Percentiles rank a stretch among this genome's conserved stretches.
Conservation (phyloP, 2,888 invertebrate genomes). For the Acrobeloides nanus region DNA sequence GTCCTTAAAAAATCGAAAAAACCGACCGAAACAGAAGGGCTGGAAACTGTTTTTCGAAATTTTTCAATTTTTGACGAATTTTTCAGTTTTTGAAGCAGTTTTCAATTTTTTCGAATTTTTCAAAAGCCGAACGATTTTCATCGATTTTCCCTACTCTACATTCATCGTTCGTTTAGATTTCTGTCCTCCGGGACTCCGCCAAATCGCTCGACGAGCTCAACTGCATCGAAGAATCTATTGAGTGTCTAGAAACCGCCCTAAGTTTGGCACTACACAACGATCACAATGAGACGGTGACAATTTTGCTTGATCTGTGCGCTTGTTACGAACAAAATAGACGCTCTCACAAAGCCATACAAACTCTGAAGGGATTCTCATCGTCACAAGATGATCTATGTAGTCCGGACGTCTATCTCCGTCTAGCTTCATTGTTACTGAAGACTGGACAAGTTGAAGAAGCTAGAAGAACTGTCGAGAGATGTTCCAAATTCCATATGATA, state of each 20-base stretch:
- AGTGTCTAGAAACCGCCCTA: slow-evolving; percentile 11
- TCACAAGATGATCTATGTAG: slow-evolving; percentile 11
- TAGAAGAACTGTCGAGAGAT: slow-evolving; percentile 5
- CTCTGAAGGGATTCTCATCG: slow-evolving; percentile 6
- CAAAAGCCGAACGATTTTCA: no score
- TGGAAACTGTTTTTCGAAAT: no score
- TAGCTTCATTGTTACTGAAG: slow-evolving; percentile 4
- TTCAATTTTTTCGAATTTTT: no score
- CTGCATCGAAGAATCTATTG: slow-evolving; percentile 10
- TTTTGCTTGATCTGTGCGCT: slow-evolving; percentile 11
- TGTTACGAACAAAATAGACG: slow-evolving; percentile 2
- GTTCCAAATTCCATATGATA: slow-evolving; percentile 7
- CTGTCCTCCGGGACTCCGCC: slow-evolving; percentile 14
- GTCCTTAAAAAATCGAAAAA: no score
- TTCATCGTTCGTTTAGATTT: no score
- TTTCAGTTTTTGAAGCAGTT: no score
- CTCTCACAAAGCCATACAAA: slow-evolving; percentile 9
- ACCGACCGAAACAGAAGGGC: no score
- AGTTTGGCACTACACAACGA: slow-evolving; percentile 13
- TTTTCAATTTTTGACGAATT: no score
- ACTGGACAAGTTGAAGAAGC: slow-evolving; percentile 1
- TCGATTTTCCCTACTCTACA: no score
- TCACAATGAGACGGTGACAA: slow-evolving; percentile 8
- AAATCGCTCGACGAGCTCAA: slow-evolving; percentile 7
- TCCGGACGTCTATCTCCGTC: slow-evolving; percentile 8